phyloP scores from a whole-genome alignment of 2,888 invertebrate genomes.

The Calliopum simillimum region DNA sequence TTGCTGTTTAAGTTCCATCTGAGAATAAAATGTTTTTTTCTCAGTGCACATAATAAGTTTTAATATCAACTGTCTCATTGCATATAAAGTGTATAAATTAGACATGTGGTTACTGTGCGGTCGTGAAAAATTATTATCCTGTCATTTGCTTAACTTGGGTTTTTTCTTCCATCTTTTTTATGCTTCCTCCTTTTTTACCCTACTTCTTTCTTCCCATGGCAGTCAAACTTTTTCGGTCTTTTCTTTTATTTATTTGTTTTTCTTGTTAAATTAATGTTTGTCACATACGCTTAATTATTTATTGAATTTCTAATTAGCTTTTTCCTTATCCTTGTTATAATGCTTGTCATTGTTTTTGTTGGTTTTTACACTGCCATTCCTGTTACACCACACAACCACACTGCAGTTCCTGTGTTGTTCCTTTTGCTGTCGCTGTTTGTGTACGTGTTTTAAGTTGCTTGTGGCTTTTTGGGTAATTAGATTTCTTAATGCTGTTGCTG shows the following conservation, averaged over 20 bases:
- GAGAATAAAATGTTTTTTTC: no score
- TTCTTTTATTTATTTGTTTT: constrained; percentile 16
- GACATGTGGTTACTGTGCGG: neutral
- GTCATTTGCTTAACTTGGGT: constrained; percentile 9
- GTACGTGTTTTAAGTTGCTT: no score
- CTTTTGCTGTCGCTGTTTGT: neutral
- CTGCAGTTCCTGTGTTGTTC: neutral
- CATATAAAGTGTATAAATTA: neutral
- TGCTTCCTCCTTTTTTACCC: no score
- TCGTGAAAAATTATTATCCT: constrained; percentile 19
- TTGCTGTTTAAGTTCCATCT: no score
- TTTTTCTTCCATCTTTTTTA: neutral
- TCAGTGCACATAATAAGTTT: no score
- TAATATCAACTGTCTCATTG: no score
- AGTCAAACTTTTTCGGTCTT: no score
- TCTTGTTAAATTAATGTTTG: constrained; percentile 19
- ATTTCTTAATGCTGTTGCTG: no score
- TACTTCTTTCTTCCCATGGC: no score
- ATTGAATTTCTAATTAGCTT: constrained; percentile 22
- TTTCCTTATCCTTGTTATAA: neutral
- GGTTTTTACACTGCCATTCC: neutral
- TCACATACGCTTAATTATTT: constrained; percentile 27
- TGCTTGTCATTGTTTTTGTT: neutral
- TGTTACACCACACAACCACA: neutral
- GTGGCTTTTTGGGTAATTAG: no score